These are phyloP conservation scores for Sinocyclocheilus rhinocerous DNA, from an alignment of 2,113 vertebrate species.

Conservation along the genomic window DNA sequence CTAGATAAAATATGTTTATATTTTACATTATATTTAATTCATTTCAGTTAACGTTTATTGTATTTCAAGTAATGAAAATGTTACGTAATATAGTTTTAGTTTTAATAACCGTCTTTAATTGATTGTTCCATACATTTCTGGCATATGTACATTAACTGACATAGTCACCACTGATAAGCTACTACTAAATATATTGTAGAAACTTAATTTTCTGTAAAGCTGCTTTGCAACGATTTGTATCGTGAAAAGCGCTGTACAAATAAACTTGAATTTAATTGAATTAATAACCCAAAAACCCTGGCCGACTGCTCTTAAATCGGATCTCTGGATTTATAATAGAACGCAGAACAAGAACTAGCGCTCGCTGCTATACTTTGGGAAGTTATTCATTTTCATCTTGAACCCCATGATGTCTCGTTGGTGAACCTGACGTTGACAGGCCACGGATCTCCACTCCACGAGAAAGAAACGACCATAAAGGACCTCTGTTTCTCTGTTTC, in stretches of 20 bases:
- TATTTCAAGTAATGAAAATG: neutral
- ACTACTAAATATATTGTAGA: too few species aligned
- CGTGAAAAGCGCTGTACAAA: too few species aligned
- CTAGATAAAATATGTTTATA: neutral
- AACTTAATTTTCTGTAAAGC: too few species aligned
- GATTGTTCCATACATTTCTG: too few species aligned
- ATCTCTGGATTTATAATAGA: neutral
- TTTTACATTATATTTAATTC: neutral
- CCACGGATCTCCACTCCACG: neutral
- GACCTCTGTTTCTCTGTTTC: constrained; percentile 64
- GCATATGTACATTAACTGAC: too few species aligned
- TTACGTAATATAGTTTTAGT: too few species aligned
- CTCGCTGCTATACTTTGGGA: neutral
- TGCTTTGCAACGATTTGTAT: too few species aligned
- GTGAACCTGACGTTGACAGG: constrained; percentile 7
- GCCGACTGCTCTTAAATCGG: neutral
- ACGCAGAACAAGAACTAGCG: neutral
- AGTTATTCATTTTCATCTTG: neutral
- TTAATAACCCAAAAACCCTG: neutral
- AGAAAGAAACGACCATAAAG: constrained; percentile 52
- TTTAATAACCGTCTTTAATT: too few species aligned
- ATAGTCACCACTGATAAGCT: too few species aligned
- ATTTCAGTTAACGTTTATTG: neutral
- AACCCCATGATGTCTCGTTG: neutral
- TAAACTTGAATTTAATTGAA: too few species aligned